A percentile compares a stretch with the other conserved stretches of the same genome.
These are phyloP conservation scores for Hydrozoanthus tunicans DNA, from an alignment of 64 coral and sea anemone genomes.

Conservation along the genomic window DNA sequence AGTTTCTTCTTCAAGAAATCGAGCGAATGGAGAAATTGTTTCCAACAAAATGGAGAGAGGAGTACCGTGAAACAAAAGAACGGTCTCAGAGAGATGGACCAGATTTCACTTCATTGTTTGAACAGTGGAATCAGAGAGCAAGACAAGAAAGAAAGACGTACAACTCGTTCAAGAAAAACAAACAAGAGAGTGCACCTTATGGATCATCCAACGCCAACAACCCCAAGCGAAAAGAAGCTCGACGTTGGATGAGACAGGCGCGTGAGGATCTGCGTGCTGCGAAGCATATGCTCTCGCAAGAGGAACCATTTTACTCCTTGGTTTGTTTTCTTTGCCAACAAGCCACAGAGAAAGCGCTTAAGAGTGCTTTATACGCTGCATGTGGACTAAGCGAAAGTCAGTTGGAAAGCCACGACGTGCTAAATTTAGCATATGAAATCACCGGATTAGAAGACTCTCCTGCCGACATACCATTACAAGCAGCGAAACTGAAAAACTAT, in stretches of 20 bases:
- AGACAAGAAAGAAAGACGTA: constrained; percentile 90
- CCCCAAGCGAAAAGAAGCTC: constrained; percentile 82
- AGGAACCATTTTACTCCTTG: constrained; percentile 61
- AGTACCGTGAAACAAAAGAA: constrained; percentile 68
- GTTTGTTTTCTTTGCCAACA: constrained; percentile 97
- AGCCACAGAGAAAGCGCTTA: constrained; percentile 88
- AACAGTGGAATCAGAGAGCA: constrained; percentile 90
- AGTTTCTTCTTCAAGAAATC: constrained; percentile 95
- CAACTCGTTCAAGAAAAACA: constrained; percentile 82
- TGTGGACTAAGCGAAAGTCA: constrained; percentile 87
- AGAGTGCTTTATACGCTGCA: constrained; percentile 81
- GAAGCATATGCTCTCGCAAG: constrained; percentile 52
- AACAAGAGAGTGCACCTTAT: constrained; percentile 14
- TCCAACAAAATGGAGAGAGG: constrained; percentile 66
- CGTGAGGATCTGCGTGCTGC: constrained; percentile 81
- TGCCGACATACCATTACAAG: constrained; percentile 73
- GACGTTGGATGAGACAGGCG: constrained; percentile 96
- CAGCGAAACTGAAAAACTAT: constrained; percentile 89
- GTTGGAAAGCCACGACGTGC: constrained; percentile 87
- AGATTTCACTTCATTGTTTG: constrained; percentile 74
- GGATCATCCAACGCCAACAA: constrained; percentile 50
- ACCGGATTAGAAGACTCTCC: constrained; percentile 86
- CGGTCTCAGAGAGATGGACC: constrained; percentile 19
- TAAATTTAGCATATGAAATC: constrained; percentile 95
- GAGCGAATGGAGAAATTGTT: constrained; percentile 86